Evolutionary conservation across 92 coral and sea anemone species (phyloP).

Genomic region (Muricea muricata): DNA sequence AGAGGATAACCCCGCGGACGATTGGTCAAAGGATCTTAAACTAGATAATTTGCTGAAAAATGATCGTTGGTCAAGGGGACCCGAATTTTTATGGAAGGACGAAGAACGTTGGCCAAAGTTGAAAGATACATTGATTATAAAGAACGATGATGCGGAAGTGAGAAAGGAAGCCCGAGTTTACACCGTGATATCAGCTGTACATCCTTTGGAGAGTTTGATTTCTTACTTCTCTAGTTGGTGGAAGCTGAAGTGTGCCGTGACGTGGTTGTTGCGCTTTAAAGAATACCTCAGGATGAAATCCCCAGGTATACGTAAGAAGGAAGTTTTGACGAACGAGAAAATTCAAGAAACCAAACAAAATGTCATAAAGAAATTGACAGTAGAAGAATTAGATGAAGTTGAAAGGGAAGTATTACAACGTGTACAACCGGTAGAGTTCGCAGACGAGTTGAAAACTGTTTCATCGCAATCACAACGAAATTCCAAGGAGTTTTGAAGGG

Average conservation of each 20-base stretch:
- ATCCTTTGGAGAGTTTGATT: constrained; percentile 17
- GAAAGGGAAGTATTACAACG: constrained; percentile 47
- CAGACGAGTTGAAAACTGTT: neutral
- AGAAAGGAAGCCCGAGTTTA: constrained; percentile 44
- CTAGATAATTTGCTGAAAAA: constrained; percentile 30
- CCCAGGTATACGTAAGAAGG: too few species aligned
- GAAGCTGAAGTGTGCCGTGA: constrained; percentile 63
- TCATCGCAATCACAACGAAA: neutral
- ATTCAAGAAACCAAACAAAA: neutral
- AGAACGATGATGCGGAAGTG: constrained; percentile 31
- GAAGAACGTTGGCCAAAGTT: constrained; percentile 42
- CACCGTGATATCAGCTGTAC: neutral
- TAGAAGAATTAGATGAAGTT: constrained; percentile 41
- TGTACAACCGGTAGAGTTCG: constrained; percentile 24
- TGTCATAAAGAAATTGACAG: too few species aligned
- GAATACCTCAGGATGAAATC: constrained; percentile 33
- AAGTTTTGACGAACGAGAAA: neutral
- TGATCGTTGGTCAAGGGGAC: constrained; percentile 36
- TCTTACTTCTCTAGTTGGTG: constrained; percentile 53
- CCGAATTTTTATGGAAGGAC: constrained; percentile 44
- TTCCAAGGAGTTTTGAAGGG: neutral
- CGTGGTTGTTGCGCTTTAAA: constrained; percentile 66
- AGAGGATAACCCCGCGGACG: constrained; percentile 44
- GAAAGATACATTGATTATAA: constrained; percentile 25
- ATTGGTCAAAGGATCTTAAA: constrained; percentile 43